phyloP scores from a whole-genome alignment of 2,888 invertebrate species.

The Acleris literana region DNA sequence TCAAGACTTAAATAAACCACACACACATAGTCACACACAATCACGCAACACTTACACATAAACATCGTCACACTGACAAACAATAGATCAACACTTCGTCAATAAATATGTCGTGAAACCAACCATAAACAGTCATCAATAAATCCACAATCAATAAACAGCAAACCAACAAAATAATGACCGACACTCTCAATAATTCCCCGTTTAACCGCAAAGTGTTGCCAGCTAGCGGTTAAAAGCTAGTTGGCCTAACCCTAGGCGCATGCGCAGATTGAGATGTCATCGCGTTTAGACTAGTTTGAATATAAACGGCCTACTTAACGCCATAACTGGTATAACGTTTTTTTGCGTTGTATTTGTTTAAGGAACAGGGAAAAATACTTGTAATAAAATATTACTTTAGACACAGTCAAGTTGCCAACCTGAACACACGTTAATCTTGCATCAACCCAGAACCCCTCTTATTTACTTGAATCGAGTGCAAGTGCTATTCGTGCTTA shows the following conservation, averaged over 20 bases:
- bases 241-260: conserved; percentile 36
- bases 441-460: no score
- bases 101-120: neutral
- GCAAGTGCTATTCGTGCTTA: no score
- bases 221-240: conserved; percentile 6
- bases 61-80: neutral
- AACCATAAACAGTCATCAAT: conserved; percentile 1
- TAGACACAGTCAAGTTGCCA: neutral
- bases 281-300: conserved; percentile 60
- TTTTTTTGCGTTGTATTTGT: conserved; percentile 4
- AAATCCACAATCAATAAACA: conserved; percentile 6
- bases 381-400: neutral
- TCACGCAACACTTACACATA: neutral
- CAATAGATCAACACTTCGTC: neutral
- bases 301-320: conserved; percentile 74
- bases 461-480: no score
- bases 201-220: conserved; percentile 3
- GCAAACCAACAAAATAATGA: neutral
- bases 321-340: conserved; percentile 40
- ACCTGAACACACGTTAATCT: no score
- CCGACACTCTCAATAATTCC: conserved; percentile 4
- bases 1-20: no score
- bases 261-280: conserved; percentile 73
- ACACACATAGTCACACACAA: no score
- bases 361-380: conserved; percentile 1